Percentiles rank a stretch among this genome's conserved stretches.
These are phyloP conservation scores for Porites lutea DNA, from an alignment of 64 coral and sea anemone genomes.

Conservation along the genomic window DNA sequence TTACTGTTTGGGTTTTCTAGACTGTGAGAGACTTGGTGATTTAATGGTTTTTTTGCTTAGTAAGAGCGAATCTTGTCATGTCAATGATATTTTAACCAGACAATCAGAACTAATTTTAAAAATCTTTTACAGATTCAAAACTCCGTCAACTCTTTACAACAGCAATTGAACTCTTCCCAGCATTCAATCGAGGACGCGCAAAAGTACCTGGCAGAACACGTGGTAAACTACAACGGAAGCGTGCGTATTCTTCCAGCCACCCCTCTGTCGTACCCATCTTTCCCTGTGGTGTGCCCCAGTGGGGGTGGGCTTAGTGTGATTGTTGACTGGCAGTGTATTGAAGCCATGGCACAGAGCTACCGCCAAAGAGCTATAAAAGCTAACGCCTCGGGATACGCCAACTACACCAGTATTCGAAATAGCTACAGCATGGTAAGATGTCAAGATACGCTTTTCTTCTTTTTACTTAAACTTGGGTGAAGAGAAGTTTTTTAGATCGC, in stretches of 20 bases:
- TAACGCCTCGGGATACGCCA: conserved; percentile 71
- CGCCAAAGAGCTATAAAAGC: conserved; percentile 20
- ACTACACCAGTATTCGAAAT: conserved; percentile 75
- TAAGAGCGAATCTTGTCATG: no score
- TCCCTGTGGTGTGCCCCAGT: conserved; percentile 64
- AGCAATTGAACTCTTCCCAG: conserved; percentile 59
- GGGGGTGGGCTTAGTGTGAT: conserved; percentile 68
- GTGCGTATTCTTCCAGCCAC: conserved; percentile 43
- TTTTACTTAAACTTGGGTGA: neutral
- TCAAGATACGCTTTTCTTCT: neutral
- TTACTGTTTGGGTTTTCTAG: no score
- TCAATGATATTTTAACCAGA: no score
- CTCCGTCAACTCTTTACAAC: conserved; percentile 57
- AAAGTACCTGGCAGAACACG: conserved; percentile 51
- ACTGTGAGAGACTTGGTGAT: no score
- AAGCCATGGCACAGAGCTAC: conserved; percentile 81
- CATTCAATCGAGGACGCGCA: conserved; percentile 52
- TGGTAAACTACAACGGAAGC: conserved; percentile 78
- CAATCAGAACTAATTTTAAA: no score
- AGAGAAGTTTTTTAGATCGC: neutral
- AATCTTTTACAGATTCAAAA: conserved; percentile 70
- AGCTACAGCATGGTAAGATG: conserved; percentile 84
- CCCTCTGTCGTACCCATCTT: conserved; percentile 27
- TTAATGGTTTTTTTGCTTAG: no score
- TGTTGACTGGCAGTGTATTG: conserved; percentile 63